Percentiles rank a stretch among this genome's conserved stretches.
phyloP scores from a whole-genome alignment of 2,113 vertebrate species.

The Genyomyrus donnyi region DNA sequence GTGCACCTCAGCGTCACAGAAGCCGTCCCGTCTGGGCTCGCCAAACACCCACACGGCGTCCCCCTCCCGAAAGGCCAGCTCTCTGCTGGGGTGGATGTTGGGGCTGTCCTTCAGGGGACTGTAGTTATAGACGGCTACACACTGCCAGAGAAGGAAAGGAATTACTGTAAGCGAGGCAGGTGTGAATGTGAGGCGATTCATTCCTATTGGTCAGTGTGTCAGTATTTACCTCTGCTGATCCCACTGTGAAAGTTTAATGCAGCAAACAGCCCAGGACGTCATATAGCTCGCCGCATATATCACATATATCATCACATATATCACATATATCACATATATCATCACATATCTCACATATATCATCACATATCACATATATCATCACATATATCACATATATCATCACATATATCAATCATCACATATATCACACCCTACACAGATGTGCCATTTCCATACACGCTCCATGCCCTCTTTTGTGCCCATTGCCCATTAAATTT shows the following conservation, averaged over 20 bases:
- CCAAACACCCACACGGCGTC: conserved; percentile 26
- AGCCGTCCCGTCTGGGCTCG: conserved; percentile 24
- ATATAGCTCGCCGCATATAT: background rate
- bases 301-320: too few species aligned
- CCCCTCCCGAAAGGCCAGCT: conserved; percentile 23
- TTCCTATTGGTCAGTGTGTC: background rate
- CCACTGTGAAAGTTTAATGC: background rate
- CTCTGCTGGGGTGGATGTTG: conserved; percentile 40
- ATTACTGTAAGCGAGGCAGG: background rate
- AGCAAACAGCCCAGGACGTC: background rate
- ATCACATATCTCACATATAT: too few species aligned
- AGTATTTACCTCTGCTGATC: background rate
- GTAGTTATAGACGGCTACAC: conserved; percentile 37
- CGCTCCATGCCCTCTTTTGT: background rate
- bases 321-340: too few species aligned
- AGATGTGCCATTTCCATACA: background rate
- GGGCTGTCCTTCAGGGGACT: conserved; percentile 33
- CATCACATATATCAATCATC: too few species aligned
- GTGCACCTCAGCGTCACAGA: conserved; percentile 41
- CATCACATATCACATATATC: too few species aligned
- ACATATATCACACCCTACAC: background rate
- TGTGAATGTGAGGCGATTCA: background rate
- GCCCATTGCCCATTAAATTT: background rate
- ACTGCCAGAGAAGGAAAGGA: conserved; percentile 13
- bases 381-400: too few species aligned